Conservation (phyloP, 2,888 invertebrate species). For the Cataglyphis cursor region DNA sequence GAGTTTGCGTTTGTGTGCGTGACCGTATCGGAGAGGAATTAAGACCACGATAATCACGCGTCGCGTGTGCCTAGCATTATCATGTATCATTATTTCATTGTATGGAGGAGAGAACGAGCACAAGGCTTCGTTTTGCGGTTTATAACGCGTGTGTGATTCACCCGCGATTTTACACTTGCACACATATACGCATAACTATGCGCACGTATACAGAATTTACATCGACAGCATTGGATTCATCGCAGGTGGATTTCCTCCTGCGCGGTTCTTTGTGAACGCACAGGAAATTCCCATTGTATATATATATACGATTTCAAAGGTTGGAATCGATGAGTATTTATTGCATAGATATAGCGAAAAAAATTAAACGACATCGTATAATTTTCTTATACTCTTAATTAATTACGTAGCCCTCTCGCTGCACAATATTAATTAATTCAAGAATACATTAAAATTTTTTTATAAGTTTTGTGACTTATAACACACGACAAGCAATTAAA, state of each 20-base stretch:
- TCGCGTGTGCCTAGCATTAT: constrained; percentile 64
- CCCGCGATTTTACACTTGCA: background rate
- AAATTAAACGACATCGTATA: background rate
- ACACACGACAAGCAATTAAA: background rate
- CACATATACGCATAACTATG: background rate
- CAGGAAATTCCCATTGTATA: constrained; percentile 30
- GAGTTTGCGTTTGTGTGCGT: constrained; percentile 52
- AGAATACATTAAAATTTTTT: background rate
- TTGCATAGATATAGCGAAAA: background rate
- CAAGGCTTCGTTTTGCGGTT: constrained; percentile 72
- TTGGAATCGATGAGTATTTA: constrained; percentile 2
- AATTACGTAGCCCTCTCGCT: background rate
- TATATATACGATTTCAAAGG: background rate
- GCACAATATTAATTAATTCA: background rate
- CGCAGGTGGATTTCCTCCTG: constrained; percentile 34
- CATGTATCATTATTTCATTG: constrained; percentile 74
- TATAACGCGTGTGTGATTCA: constrained; percentile 50
- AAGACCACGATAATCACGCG: constrained; percentile 70
- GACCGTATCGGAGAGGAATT: constrained; percentile 64
- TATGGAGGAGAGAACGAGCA: constrained; percentile 70
- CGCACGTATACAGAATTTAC: background rate
- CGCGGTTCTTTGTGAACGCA: constrained; percentile 25
- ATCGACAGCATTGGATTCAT: background rate
- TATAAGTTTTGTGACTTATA: background rate
- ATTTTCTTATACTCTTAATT: background rate